A percentile compares a stretch with the other conserved stretches of the same genome.
These are phyloP conservation scores for Lasioglossum baleicum DNA, from an alignment of 1,140 invertebrate genomes.

Conservation along the genomic window DNA sequence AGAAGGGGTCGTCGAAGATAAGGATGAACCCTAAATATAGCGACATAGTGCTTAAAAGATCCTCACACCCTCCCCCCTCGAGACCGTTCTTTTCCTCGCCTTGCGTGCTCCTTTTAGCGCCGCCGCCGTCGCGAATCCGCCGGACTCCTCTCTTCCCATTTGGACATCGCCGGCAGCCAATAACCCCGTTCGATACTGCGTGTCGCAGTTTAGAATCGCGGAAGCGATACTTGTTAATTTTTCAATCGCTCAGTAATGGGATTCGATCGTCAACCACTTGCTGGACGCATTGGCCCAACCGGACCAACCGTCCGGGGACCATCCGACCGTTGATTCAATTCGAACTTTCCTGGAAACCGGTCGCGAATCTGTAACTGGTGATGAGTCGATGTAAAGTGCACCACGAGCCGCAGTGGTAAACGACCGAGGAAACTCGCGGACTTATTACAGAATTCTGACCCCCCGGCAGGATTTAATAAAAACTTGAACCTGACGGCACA, in stretches of 20 bases:
- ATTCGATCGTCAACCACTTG: background rate
- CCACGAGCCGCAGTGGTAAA: background rate
- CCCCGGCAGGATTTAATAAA: slow-evolving; percentile 15
- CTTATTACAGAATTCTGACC: background rate
- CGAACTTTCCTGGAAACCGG: background rate
- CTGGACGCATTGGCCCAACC: too few species aligned
- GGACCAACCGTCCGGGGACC: too few species aligned
- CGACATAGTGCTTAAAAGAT: slow-evolving; percentile 57
- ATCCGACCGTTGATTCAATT: background rate
- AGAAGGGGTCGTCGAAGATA: slow-evolving; percentile 67
- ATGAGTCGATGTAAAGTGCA: background rate
- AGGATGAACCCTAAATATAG: slow-evolving; percentile 68
- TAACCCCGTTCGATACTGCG: slow-evolving; percentile 25
- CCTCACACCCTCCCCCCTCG: slow-evolving; percentile 4
- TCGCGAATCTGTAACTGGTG: background rate
- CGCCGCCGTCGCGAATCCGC: background rate
- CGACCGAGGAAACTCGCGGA: background rate
- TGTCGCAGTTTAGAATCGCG: slow-evolving; percentile 3
- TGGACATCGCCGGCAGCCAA: background rate
- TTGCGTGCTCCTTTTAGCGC: slow-evolving; percentile 46
- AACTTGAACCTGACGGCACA: background rate
- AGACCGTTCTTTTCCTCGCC: slow-evolving; percentile 32
- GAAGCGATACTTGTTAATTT: slow-evolving; percentile 15
- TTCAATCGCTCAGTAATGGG: slow-evolving; percentile 14
- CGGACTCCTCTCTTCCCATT: too few species aligned